Conservation (phyloP, 2,113 vertebrate species). For the Orthochromis indermauri region DNA sequence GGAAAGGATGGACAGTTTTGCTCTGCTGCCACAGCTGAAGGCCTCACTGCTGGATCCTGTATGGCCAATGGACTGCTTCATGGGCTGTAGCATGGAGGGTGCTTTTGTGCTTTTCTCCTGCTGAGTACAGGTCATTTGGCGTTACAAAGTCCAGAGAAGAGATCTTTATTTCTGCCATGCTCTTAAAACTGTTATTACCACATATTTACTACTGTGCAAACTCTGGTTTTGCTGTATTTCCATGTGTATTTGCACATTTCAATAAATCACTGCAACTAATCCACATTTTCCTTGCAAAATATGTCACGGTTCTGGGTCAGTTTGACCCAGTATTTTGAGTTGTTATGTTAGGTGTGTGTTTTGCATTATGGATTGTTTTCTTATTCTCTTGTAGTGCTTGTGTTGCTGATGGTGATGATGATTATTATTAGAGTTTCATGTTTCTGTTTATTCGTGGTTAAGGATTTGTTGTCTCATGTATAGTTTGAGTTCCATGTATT, state of each 20-base stretch:
- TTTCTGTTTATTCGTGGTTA: neutral
- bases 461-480: neutral
- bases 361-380: too few species aligned
- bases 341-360: too few species aligned
- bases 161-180: neutral
- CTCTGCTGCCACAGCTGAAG: neutral
- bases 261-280: too few species aligned
- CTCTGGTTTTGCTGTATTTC: too few species aligned
- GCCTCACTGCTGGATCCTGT: neutral
- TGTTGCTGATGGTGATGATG: too few species aligned
- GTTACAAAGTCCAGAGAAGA: rapidly evolving
- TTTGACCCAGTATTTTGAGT: too few species aligned
- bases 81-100: neutral
- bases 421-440: neutral
- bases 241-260: too few species aligned
- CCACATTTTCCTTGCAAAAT: too few species aligned
- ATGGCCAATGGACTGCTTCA: neutral
- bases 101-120: neutral
- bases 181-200: neutral
- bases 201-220: too few species aligned
- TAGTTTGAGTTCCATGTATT: neutral
- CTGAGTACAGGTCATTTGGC: neutral
- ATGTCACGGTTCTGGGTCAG: too few species aligned
- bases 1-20: rapidly evolving
- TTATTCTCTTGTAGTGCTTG: too few species aligned